phyloP scores from a whole-genome alignment of 2,797 vertebrate genomes.

The Microctenopoma lineatum region DNA sequence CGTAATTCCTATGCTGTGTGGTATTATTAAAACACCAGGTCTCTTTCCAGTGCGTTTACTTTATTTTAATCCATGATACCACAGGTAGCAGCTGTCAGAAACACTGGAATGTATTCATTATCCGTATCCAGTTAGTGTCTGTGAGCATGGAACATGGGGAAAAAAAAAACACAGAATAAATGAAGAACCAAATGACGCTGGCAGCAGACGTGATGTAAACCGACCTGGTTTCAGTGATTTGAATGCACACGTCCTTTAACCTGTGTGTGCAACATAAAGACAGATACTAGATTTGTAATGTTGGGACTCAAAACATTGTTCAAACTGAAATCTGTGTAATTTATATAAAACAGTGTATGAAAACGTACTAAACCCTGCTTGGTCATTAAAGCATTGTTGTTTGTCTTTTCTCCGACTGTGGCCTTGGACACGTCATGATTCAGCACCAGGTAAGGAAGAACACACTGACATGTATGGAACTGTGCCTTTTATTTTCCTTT shows the following conservation, averaged over 20 bases:
- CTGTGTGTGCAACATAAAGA: not conserved
- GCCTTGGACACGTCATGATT: constrained; percentile 32
- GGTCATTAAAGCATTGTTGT: not conserved
- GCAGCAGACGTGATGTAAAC: not conserved
- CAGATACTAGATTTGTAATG: not conserved
- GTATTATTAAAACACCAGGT: not conserved
- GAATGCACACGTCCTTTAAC: not conserved
- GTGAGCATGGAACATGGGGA: not conserved
- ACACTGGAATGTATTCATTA: too few relatives aligned
- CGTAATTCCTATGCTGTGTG: not conserved
- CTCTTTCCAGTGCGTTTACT: not conserved
- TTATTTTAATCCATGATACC: not conserved
- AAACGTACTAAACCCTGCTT: not conserved
- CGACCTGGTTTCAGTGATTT: not conserved
- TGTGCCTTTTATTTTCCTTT: constrained; percentile 6
- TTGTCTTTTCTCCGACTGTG: not conserved
- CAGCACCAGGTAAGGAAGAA: constrained; percentile 83
- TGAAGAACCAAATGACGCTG: not conserved
- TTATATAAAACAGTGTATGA: not conserved
- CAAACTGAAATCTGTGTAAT: not conserved
- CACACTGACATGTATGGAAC: not conserved
- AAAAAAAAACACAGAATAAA: not conserved
- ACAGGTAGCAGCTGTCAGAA: not conserved
- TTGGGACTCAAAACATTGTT: not conserved
- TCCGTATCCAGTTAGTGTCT: not conserved